Conservation (phyloP, 1,140 invertebrate genomes). For the Aphis craccivora region DNA sequence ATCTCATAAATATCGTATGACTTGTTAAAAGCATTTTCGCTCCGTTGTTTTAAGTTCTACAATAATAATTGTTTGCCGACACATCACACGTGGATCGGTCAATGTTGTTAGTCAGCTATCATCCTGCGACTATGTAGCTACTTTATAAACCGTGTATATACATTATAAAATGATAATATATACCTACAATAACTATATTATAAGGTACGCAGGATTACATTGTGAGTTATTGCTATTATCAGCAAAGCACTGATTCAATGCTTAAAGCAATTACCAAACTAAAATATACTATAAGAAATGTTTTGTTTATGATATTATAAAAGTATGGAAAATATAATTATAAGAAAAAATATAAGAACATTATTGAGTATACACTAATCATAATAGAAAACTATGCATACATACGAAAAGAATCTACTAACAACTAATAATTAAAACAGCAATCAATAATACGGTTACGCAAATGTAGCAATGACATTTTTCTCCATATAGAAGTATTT, state of each 20-base stretch:
- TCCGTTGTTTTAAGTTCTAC: background rate
- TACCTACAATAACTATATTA: too few species aligned
- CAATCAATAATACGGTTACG: too few species aligned
- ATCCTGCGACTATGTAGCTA: background rate
- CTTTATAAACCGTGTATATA: background rate
- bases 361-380: too few species aligned
- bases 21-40: background rate
- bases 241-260: background rate
- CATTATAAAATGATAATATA: background rate
- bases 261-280: background rate
- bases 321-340: background rate
- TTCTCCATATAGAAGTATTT: too few species aligned
- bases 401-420: too few species aligned
- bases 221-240: background rate
- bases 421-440: too few species aligned
- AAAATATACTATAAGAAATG: background rate
- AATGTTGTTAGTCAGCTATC: background rate
- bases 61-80: background rate
- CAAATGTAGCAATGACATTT: background rate
- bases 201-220: background rate
- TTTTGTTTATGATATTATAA: background rate
- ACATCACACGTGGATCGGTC: background rate
- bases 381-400: too few species aligned
- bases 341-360: background rate
- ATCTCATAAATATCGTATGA: conserved; percentile 15